Evolutionary conservation across 2,888 invertebrate species (phyloP).

Genomic region (Cacoxenus indagator): DNA sequence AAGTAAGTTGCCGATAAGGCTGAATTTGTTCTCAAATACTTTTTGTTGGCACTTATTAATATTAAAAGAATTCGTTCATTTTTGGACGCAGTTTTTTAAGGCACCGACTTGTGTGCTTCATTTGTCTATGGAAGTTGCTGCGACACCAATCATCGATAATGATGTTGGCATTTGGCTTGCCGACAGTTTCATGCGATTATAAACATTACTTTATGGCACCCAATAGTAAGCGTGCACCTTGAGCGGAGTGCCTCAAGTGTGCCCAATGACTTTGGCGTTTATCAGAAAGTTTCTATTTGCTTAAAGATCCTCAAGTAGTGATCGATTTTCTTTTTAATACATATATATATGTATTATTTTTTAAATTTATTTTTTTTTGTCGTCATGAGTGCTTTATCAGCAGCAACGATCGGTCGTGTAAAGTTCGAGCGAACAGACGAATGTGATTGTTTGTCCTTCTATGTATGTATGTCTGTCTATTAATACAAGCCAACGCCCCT

Average conservation of each 20-base stretch:
- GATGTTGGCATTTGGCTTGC: slow-evolving; percentile 1
- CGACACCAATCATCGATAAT: background rate
- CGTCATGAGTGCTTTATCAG: background rate
- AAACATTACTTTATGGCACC: background rate
- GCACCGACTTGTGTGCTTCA: background rate
- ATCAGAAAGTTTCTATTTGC: background rate
- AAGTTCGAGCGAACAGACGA: background rate
- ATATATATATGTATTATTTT: background rate
- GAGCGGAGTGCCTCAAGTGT: background rate
- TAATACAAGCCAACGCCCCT: too few relatives aligned
- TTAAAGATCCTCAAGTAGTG: background rate
- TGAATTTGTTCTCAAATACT: background rate
- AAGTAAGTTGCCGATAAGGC: background rate
- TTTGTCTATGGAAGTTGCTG: background rate
- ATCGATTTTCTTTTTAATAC: background rate
- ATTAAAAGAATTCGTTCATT: background rate
- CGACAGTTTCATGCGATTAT: background rate
- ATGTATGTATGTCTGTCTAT: background rate
- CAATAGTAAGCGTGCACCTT: background rate
- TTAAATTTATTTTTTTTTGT: background rate
- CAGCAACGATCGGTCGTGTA: background rate
- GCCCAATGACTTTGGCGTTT: background rate
- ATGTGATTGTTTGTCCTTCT: background rate
- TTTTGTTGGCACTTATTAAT: background rate
- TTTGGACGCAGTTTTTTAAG: too few relatives aligned